Evolutionary conservation across 1,140 invertebrate genomes (phyloP).

Genomic region (Drosophila saltans): DNA sequence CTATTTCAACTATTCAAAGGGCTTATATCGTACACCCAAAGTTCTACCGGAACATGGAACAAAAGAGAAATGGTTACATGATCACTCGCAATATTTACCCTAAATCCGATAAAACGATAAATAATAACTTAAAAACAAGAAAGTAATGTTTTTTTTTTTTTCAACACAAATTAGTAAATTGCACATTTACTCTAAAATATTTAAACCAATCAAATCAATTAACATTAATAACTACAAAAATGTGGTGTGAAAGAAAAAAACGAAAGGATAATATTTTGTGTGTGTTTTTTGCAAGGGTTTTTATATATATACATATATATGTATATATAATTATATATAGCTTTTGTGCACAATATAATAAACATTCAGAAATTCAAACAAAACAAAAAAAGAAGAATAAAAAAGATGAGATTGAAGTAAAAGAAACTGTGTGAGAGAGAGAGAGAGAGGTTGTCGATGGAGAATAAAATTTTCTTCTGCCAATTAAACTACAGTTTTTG

Average conservation of each 20-base stretch:
- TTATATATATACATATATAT: neutral
- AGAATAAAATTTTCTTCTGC: conserved; percentile 33
- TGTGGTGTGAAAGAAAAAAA: neutral
- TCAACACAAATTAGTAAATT: neutral
- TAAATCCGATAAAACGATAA: conserved; percentile 18
- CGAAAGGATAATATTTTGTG: neutral
- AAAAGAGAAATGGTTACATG: conserved; percentile 51
- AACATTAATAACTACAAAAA: neutral
- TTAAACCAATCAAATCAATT: neutral
- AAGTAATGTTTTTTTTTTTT: too few relatives aligned
- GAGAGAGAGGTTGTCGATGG: neutral
- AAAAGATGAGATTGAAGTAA: conserved; percentile 2
- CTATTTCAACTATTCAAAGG: conserved; percentile 57
- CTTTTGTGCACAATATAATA: neutral
- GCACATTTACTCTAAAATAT: neutral
- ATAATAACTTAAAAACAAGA: too few relatives aligned
- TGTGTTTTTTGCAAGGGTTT: neutral
- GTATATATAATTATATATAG: neutral
- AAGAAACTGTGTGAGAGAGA: conserved; percentile 5
- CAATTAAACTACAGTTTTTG: conserved; percentile 59
- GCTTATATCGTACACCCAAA: conserved; percentile 64
- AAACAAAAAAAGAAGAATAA: conserved; percentile 20
- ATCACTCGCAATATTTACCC: conserved; percentile 60
- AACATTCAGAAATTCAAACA: neutral
- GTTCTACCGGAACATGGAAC: conserved; percentile 49